phyloP scores from a whole-genome alignment of 2,888 invertebrate genomes.

The Heteropelma amictum region DNA sequence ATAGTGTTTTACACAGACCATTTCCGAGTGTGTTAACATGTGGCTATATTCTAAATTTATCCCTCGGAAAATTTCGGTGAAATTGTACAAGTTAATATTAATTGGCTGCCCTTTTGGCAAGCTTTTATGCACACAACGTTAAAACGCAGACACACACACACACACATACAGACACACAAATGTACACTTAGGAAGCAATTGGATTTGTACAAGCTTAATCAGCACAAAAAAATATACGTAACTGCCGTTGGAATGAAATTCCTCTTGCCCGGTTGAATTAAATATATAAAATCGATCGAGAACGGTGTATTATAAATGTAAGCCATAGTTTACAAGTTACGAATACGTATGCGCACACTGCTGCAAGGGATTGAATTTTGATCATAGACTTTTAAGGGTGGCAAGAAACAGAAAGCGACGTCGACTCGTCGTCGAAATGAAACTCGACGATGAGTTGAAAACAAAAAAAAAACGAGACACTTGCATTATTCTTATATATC shows the following conservation, averaged over 20 bases:
- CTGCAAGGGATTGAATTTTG: constrained; percentile 55
- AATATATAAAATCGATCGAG: constrained; percentile 34
- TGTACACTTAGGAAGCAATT: constrained; percentile 39
- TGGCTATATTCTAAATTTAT: constrained; percentile 54
- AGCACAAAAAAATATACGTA: constrained; percentile 61
- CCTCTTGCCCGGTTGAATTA: constrained; percentile 48
- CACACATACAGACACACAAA: no score
- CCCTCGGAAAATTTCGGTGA: constrained; percentile 43
- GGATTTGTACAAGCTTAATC: constrained; percentile 61
- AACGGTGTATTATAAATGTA: constrained; percentile 54
- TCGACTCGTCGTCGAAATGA: no score
- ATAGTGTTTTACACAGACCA: constrained; percentile 15
- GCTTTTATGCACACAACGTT: constrained; percentile 52
- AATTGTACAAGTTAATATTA: constrained; percentile 58
- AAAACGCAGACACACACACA: constrained; percentile 27
- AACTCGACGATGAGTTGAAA: no score
- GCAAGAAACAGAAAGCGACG: background rate
- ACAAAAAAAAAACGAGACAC: constrained; percentile 14
- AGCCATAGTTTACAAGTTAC: constrained; percentile 44
- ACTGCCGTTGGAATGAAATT: constrained; percentile 67
- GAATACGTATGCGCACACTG: constrained; percentile 48
- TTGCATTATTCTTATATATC: constrained; percentile 40
- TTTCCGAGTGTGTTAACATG: constrained; percentile 34
- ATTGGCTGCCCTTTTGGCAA: constrained; percentile 59
- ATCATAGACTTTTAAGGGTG: background rate